phyloP scores from a whole-genome alignment of 2,797 vertebrate genomes.

The Podarcis lilfordi region DNA sequence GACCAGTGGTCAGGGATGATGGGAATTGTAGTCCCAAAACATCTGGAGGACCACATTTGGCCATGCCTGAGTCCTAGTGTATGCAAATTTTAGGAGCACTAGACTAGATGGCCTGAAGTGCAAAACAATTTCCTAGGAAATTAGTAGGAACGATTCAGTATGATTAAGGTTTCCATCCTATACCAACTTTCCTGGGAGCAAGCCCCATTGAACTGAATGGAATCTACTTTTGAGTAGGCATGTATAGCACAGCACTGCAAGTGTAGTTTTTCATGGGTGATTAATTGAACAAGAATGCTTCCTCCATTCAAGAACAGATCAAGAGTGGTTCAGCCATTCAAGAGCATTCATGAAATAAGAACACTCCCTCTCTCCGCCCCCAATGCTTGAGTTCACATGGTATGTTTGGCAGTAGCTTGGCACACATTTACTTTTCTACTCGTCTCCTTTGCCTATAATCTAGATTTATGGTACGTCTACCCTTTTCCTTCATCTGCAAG shows the following conservation, averaged over 20 bases:
- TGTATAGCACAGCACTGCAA: not conserved
- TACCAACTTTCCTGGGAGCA: no score
- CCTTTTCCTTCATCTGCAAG: slow-evolving; percentile 84
- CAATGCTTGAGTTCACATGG: slow-evolving; percentile 40
- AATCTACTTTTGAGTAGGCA: not conserved
- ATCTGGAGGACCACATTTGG: no score
- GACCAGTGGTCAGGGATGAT: no score
- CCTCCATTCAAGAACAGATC: not conserved
- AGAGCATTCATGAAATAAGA: slow-evolving; percentile 51
- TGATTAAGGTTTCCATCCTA: not conserved
- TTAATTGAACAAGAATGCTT: not conserved
- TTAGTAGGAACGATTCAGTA: not conserved
- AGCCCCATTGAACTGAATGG: no score
- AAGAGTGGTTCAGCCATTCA: not conserved
- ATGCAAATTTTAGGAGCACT: not conserved
- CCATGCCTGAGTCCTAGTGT: no score
- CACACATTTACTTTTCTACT: slow-evolving; percentile 51
- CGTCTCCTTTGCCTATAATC: slow-evolving; percentile 58
- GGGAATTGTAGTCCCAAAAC: no score
- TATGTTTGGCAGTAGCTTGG: slow-evolving; percentile 27
- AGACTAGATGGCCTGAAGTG: not conserved
- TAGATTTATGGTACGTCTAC: slow-evolving; percentile 78
- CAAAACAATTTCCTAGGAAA: not conserved
- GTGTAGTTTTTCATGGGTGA: not conserved
- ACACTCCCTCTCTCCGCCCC: slow-evolving; percentile 23